Base-by-base conservation (phyloP, 2,888 invertebrate genomes). In the Lacanobia wlatinum region DNA sequence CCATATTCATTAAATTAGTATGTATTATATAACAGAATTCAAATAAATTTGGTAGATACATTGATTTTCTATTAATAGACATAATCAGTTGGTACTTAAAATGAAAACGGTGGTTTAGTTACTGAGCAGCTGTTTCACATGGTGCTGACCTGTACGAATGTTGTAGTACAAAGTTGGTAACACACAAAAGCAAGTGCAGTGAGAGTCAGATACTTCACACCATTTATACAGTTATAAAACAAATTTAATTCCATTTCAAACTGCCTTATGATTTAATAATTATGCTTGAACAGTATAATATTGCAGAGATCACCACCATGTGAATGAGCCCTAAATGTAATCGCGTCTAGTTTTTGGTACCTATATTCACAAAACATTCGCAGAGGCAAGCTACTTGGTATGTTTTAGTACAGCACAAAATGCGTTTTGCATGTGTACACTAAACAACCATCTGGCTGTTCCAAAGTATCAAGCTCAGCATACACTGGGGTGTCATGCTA, bases 311-410 rank as follows among this genome's bases (percentile, higher is more conserved):
- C 38, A 52, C 40, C 16, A 18, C 18, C 18, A 18, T 56, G 34
- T 55, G 28, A 43, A 43, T 7, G n/a, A 10, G 14, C 10, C 3
- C 9, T 10, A 43, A 18, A 65, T 56, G n/a, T 28, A n/a, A 40
- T 50, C 4, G 1, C 28, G 43, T 18, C 21, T 8, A 21, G 21
- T 43, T 63, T 14, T 21, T n/a, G 9, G 16, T 28, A 34, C 9
- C 5, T 16, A 8, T 50, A 6, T 21, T 46, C 28, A 55, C 28
- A 40, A 23, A 21, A 21, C 21, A 73, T 43, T 73, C 73, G 73
- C 73, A 64, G 12, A 7, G 21, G 73, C 73, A 50, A 21, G 48
- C 6, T 60, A 50, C 2, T 34, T 46, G 40, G 23, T 34, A 12
- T 34, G 14, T 59, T 16, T 53, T 52, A 23, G 14, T 23, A 23